These are phyloP conservation scores for Xenopus petersii DNA, from an alignment of 2,797 vertebrate species.

Conservation along the genomic window DNA sequence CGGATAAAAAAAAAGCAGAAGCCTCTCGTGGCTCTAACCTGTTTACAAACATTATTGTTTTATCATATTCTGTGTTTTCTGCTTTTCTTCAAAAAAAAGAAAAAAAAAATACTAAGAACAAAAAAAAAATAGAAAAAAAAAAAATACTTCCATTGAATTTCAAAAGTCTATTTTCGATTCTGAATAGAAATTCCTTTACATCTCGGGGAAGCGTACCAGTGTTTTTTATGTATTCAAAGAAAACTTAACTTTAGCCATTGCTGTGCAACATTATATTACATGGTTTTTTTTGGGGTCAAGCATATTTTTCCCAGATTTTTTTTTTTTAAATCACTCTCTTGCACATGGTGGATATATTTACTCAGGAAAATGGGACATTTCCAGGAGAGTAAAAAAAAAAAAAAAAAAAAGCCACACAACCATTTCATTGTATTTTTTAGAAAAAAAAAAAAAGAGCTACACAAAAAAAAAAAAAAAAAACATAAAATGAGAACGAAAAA, in stretches of 20 bases:
- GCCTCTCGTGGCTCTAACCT: conserved; percentile 69
- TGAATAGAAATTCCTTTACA: conserved; percentile 87
- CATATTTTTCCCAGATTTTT: conserved; percentile 51
- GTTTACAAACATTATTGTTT: conserved; percentile 91
- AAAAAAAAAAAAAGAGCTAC: conserved; percentile 73
- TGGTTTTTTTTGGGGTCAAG: conserved; percentile 17
- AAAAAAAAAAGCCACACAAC: conserved; percentile 68
- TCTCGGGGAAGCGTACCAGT: conserved; percentile 95
- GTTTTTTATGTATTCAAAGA: conserved; percentile 54
- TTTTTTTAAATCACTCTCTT: conserved; percentile 78
- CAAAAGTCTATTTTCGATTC: conserved; percentile 82
- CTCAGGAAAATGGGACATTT: conserved; percentile 94
- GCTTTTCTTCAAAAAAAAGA: conserved; percentile 68
- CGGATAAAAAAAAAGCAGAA: conserved; percentile 64
- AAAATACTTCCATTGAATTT: conserved; percentile 76
- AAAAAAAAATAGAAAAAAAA: conserved; percentile 64
- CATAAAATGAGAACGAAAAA: conserved; percentile 53
- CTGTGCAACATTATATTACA: conserved; percentile 60
- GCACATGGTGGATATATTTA: conserved; percentile 90
- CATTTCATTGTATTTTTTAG: conserved; percentile 84
- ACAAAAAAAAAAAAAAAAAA: conserved; percentile 68
- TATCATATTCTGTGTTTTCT: conserved; percentile 36
- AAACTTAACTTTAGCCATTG: conserved; percentile 61
- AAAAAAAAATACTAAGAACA: conserved; percentile 11
- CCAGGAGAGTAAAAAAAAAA: conserved; percentile 75